Evolutionary conservation across 1,140 invertebrate species (phyloP).

Genomic region (Brachionus calyciflorus): DNA sequence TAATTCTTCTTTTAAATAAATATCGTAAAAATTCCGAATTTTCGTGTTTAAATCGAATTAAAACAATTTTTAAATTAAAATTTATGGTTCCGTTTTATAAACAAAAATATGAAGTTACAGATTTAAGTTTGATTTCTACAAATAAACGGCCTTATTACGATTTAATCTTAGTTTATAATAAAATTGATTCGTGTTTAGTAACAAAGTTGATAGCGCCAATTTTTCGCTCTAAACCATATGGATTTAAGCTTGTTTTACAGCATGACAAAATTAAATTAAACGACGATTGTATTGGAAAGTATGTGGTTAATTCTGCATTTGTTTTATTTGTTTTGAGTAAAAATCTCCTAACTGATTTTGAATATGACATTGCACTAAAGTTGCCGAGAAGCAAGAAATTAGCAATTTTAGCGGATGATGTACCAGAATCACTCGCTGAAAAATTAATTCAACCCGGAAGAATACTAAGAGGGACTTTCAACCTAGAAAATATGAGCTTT

Average conservation of each 20-base stretch:
- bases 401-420: constrained; percentile 17
- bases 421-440: constrained; percentile 2
- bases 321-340: constrained; percentile 30
- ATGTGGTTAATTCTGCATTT: not conserved
- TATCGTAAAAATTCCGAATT: not conserved
- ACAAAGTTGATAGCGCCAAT: constrained; percentile 20
- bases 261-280: constrained; percentile 2
- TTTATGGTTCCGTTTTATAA: not conserved
- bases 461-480: not conserved
- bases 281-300: not conserved
- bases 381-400: constrained; percentile 4
- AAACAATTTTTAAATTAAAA: not conserved
- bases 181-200: not conserved
- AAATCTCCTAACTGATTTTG: constrained; percentile 17
- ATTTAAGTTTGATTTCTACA: not conserved
- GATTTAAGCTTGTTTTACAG: not conserved
- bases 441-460: constrained; percentile 11
- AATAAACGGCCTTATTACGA: constrained; percentile 5
- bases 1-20: constrained; percentile 5
- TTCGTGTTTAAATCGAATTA: not conserved
- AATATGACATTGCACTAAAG: constrained; percentile 9
- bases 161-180: constrained; percentile 10
- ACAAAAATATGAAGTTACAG: not conserved
- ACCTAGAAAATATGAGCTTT: constrained; percentile 29
- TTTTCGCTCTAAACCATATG: constrained; percentile 2